Evolutionary conservation across 2,797 vertebrate genomes (phyloP), one percentile per base, ranked within the genome.

Genomic region (Chaetodon trifasciatus): DNA sequence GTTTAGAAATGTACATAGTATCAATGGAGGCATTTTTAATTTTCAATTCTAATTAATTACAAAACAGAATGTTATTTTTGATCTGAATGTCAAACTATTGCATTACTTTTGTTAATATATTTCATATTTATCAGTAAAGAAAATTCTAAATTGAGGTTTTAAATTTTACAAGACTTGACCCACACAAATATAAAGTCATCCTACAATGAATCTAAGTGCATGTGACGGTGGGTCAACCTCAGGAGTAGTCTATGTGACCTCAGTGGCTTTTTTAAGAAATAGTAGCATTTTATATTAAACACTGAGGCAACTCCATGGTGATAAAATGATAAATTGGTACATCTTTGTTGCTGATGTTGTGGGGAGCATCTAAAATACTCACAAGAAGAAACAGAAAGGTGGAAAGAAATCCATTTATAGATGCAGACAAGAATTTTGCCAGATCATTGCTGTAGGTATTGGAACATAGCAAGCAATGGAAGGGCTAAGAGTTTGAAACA

Each of bases 401-500:
- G 64, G 69, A 87, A 84, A 80, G 81, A 87, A 83, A 83, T 74
- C 81, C 78, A 88, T 90, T 86, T 88, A 91, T 72, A 79, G 78
- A 89, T 73, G 49, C 88, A 91, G 90, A 89, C 74, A 84, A 91
- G 72, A 84, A 91, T 91, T 90, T 93, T 88, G 91, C 89, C 91
- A 93, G 89, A 91, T 90, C 90, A 90, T 90, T 95, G 94, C 94
- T 95, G 93, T 95, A 95, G 94, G 94, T 95, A 95, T 81, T 94
- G 94, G 93, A 94, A 94, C 91, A 93, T 92, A 91, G 90, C 77
- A 85, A 92, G 93, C 83, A 79, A 94, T 94, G 93, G 91, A 96
- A 93, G 90, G 87, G 88, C 92, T 92, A 94, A 90, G 91, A 93
- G 91, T 94, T 94, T 90, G 92, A 94, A 93, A 93, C 87, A 93